Conservation (phyloP, 2,797 vertebrate genomes). For the Luscinia luscinia region DNA sequence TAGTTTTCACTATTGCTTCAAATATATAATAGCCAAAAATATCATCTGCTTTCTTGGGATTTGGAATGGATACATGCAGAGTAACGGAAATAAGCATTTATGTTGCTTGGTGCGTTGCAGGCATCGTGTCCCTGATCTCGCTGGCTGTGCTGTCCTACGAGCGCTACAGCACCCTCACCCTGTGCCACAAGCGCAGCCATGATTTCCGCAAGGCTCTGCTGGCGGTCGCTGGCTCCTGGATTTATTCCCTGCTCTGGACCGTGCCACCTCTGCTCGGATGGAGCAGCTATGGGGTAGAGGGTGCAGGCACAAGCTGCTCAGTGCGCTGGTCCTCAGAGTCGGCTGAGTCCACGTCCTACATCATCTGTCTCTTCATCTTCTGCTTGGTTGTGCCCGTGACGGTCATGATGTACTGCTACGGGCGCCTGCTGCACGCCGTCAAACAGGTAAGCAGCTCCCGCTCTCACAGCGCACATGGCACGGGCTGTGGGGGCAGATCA, state of each 20-base stretch:
- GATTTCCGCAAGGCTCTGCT: conserved; percentile 83
- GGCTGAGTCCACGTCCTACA: conserved; percentile 83
- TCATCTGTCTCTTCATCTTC: conserved; percentile 91
- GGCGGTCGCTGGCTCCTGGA: conserved; percentile 84
- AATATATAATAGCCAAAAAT: neutral
- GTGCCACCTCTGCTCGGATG: conserved; percentile 89
- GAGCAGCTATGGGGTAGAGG: conserved; percentile 88
- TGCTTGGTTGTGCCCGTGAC: conserved; percentile 85
- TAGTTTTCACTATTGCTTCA: neutral
- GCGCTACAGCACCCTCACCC: conserved; percentile 88
- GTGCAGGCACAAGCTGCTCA: conserved; percentile 88
- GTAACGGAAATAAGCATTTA: neutral
- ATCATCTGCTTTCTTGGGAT: neutral
- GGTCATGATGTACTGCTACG: conserved; percentile 89
- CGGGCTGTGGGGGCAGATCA: too few relatives aligned
- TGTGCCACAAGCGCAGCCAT: conserved; percentile 81
- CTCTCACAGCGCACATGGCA: accelerated
- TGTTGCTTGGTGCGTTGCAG: conserved; percentile 62
- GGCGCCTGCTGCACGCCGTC: conserved; percentile 84
- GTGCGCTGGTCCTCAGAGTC: conserved; percentile 86
- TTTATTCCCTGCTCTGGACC: conserved; percentile 90
- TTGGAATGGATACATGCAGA: neutral
- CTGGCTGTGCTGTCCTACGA: conserved; percentile 89
- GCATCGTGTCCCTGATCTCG: conserved; percentile 89
- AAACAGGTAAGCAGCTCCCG: conserved; percentile 81